Base-by-base conservation (phyloP, 2,797 vertebrate genomes). In the Xerus rutilus region DNA sequence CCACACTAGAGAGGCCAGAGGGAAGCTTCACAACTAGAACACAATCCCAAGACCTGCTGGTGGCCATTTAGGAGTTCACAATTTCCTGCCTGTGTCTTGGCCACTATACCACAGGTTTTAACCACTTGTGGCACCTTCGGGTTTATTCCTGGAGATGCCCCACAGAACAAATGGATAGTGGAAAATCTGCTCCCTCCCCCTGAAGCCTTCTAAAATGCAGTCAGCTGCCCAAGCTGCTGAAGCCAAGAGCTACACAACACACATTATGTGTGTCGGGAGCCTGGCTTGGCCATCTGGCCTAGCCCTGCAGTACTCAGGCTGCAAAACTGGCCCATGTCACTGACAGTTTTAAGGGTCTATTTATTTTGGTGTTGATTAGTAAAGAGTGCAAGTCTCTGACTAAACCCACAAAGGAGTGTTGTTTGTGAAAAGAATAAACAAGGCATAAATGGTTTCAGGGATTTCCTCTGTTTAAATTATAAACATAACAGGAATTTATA, bases 351-450 rank as follows among this genome's bases (percentile, higher is more conserved):
- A 97, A 97, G 81, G 69, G 91, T 92, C 90, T 95, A 89, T 96
- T 98, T 96, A 96, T 97, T 95, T 96, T 93, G 91, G 64, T 97
- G 94, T 72, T 97, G 93, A 97, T 96, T 91, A 96, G 86, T 93
- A 74, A 91, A 95, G 85, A 96, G 69, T 65, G 14, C 59, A 92
- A 64, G 93, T 95, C 92, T 95, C 92, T 92, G 47, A 91, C 83
- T 91, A 82, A 96, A 74, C 15, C 84, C 76, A 97, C 72, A 94
- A 94, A 95, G 79, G 49, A 76, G 93, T 91, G n/a, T 39, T 70
- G 77, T 96, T 96, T 95, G 57, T 91, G 77, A 85, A 94, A 89
- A 83, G 92, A 95, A 95, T 93, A 95, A 97, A 94, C 69, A 93
- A 93, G 89, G 52, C 73, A 96, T 91, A 86, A 83, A 85, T 52